Evolutionary conservation across 2,113 vertebrate genomes (phyloP), one percentile per base, ranked within the genome.

Genomic region (Ctenomys sociabilis): DNA sequence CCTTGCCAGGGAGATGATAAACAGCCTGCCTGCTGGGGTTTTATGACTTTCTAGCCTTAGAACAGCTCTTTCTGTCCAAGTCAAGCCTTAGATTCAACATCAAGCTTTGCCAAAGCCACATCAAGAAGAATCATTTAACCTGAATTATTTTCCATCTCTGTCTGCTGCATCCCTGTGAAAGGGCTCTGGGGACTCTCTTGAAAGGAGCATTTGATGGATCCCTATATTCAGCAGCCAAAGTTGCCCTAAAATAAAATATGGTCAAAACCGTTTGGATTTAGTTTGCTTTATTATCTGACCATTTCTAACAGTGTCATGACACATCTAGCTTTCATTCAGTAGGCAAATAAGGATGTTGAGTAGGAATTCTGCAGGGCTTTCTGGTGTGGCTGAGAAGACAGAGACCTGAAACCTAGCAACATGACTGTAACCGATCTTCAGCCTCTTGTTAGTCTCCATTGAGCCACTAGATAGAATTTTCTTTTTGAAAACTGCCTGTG

Each of bases 1-100:
- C 73, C 85, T 94, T 96, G 90, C 89, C 12, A 94, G 75, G 93
- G 93, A 73, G 96, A 73, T 91, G 45, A 91, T 88, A 28, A 70
- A 94, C 85, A 93, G 93, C 85, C 64, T 92, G 94, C 83, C 94
- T 92, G 85, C 91, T 92, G 91, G 59, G 82, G 12, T 49, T 97
- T 97, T 59, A 97, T 66, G 94, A 86, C 77, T 95, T 92, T 96
- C 49, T 93, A 97, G 24, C 13, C 93, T 96, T 85, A 96, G 96
- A 97, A 82, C 43, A 95, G 40, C 26, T 22, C 14, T 92, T 78
- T 96, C 57, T 28, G 97, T 95, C 37, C 81, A 94, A 63, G 95
- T 64, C 1, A 54, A 85, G 61, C 5, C 4, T 85, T 43, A 93
- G 32, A 85, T 95, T 97, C 96, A 94, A 63, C 70, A 63, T 45